Evolutionary conservation across 2,113 vertebrate genomes (phyloP), one percentile per base, ranked within the genome.

Genomic region (Pygoscelis adeliae): DNA sequence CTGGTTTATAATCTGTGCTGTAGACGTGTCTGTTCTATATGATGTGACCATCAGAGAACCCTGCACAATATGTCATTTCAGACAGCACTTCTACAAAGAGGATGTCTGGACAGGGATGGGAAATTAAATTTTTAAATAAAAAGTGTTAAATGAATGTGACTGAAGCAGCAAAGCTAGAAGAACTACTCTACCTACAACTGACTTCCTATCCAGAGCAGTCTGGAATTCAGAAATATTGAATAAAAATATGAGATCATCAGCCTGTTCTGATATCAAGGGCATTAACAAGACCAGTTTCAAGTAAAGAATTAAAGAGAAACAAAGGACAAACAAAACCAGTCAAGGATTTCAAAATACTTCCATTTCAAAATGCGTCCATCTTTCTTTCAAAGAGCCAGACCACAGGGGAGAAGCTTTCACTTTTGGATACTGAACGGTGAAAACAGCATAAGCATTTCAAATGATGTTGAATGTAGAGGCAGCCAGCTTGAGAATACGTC

Each of bases 21-120:
- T 40, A 77, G 53, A 44, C 1, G 0, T 3, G 10, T 29, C 26
- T 65, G 19, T 13, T 1, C 38, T 34, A 49, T 0, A 0, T 8
- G 38, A 44, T 32, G 19, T 50, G 29, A 53, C 47, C n/a, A 22
- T 32, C 56, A 69, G 52, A 76, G 62, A 83, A 77, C 34, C 26
- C 58, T 81, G 22, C 34, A 83, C 67, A 53, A 29, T 59, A 4
- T 56, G 29, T 52, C 15, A 17, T 50, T 47, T 52, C 62, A 83
- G 17, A 55, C 20, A 63, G 52, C 0, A 2, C 38, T 34, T 88
- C 66, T 65, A 38, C 25, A 38, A 59, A 80, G n/a, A 74, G 5
- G 19, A 32, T 32, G 22, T 52, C 44, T 76, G 71, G 42, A 30
- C 26, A 50, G 34, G 6, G 4, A 17, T 34, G 46, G 30, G 47